Evolutionary conservation across 2,113 vertebrate species (phyloP), one percentile per base, ranked within the genome.

Genomic region (Ceyx margarethae): DNA sequence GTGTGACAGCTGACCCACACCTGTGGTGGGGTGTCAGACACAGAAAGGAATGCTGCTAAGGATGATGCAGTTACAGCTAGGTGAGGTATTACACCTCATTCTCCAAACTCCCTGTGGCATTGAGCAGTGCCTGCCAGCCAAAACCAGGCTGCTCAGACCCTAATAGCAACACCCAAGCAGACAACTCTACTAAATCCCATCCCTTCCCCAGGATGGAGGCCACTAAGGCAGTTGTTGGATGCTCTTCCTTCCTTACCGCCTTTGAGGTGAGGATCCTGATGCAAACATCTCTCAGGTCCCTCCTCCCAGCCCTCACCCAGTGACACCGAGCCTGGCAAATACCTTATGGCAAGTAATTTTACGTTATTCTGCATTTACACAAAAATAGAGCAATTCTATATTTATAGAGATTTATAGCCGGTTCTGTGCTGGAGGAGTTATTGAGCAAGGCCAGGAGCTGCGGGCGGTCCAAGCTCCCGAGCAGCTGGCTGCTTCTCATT

Each of bases 351-450:
- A 96, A 95, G 92, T 91, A 96, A 96, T 75, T 96, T 95, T 97
- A 95, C 96, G 50, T 96, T 95, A 85, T 96, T 93, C 96, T 97
- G 95, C 96, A 94, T 96, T 94, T 97, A 97, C 97, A 97, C 95
- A 97, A 98, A 98, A 98, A 98, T 98, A 98, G 97, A 97, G 95
- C 95, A 95, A 96, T 94, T 96, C 95, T 97, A 89, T 96, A 87
- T 96, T 93, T 92, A 74, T 91, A 93, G 96, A 92, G 96, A 91
- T 97, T 97, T 97, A 96, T 97, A 96, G 96, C 94, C 84, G 62
- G 96, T 88, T 96, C 97, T 69, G 64, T 86, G 82, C 86, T 92
- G 96, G 87, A 96, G 58, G 94, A 94, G 76, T 82, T 95, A 93
- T n/a, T 56, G 95, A 95, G 95, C 96, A 82, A 93, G 93, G 90